Evolutionary conservation across 2,888 invertebrate genomes (phyloP), one percentile per base, ranked within the genome.

Genomic region (Dromius quadrimaculatus): DNA sequence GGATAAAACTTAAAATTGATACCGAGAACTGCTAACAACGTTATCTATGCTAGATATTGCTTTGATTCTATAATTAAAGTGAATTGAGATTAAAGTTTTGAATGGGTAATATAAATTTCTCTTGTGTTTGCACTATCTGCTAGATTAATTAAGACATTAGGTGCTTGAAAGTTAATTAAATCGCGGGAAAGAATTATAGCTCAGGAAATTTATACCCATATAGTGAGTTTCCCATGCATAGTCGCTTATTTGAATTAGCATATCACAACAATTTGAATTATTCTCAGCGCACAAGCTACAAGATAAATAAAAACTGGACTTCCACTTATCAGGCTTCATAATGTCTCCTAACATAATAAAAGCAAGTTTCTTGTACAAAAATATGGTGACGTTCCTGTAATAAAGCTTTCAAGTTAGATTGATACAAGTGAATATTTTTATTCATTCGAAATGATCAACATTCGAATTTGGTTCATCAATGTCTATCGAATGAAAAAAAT

Each of bases 1-100:
- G 61, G 38, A 61, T 38, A 61, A 61, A 61, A 61, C 38, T 41
- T 19, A 41, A 61, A 61, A 61, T 41, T 22, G 22, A 50, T 15
- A 22, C 17, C 41, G 28, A 22, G 11, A 38, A 59, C 59, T 47
- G 61, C 41, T 61, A 41, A 61, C 61, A 61, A 41, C 61, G 61
- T 61, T 38, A 61, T 61, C 61, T 61, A 61, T 32, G 41, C 41
- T 38, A 38, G 23, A 41, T 38, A 38, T 41, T 23, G 38, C 61
- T 8, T 36, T 59, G 38, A 36, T 57, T 59, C 19, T 59, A 59
- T 34, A 34, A 59, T 34, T 19, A 59, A 8, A 57, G 13, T 9
- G n/a, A 13, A 61, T 61, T 23, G 36, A 41, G 50, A 54, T 54
- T 23, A 54, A 54, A n/a, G 23, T 54, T 54, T 54, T 54, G 47